Evolutionary conservation across 2,888 invertebrate species (phyloP).

Genomic region (Fabriciana adippe): DNA sequence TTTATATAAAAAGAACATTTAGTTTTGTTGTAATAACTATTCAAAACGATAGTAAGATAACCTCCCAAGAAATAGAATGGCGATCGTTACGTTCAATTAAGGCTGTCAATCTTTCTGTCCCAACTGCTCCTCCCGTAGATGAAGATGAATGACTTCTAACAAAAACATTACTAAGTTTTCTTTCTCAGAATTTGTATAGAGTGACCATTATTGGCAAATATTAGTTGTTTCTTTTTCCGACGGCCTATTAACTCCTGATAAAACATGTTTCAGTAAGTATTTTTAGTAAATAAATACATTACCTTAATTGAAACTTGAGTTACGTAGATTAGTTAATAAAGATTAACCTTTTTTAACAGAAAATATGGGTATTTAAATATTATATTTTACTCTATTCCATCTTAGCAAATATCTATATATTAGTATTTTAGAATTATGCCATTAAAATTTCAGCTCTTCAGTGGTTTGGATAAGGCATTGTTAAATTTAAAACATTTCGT

Average conservation of each 20-base stretch:
- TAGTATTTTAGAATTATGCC: too few relatives aligned
- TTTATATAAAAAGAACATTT: too few relatives aligned
- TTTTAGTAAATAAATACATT: too few relatives aligned
- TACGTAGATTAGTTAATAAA: too few relatives aligned
- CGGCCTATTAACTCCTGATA: neutral
- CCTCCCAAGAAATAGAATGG: conserved; percentile 39
- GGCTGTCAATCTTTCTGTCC: conserved; percentile 46
- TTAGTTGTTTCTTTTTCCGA: neutral
- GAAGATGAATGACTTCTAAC: conserved; percentile 43
- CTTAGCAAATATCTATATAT: too few relatives aligned
- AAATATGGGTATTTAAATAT: too few relatives aligned
- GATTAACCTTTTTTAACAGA: too few relatives aligned
- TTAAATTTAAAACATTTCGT: too few relatives aligned
- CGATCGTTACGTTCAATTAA: conserved; percentile 45
- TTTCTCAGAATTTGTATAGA: conserved; percentile 12
- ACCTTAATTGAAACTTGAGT: too few relatives aligned
- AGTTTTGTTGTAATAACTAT: conserved; percentile 15
- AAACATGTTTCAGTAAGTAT: neutral
- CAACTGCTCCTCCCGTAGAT: conserved; percentile 37
- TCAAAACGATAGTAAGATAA: conserved; percentile 22
- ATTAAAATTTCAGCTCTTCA: too few relatives aligned
- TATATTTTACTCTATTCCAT: too few relatives aligned
- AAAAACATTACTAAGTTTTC: conserved; percentile 36
- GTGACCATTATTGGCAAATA: conserved; percentile 1
- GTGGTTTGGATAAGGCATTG: too few relatives aligned